Evolutionary conservation across 2,888 invertebrate genomes (phyloP), one percentile per base, ranked within the genome.

Genomic region (Acanthococcus lagerstroemiae): DNA sequence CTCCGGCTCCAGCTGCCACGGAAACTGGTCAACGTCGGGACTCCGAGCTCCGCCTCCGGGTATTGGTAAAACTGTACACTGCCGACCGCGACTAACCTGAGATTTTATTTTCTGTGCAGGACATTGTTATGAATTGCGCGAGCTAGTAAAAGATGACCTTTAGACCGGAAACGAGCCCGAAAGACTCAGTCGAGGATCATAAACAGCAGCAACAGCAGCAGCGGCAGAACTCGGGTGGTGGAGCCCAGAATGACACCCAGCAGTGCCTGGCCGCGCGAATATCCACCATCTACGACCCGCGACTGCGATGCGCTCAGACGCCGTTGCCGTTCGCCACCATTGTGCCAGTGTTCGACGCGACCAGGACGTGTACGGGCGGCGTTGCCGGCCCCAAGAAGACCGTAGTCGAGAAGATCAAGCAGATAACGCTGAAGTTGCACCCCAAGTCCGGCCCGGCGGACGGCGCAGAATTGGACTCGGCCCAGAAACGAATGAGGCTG

Each of bases 221-320:
- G 27, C n/a, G 63, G 26, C 19, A 37, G 25, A 45, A 22, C 37
- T 15, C 52, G 2, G 24, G 15, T 12, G 2, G 22, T 24, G 21
- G 52, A 21, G 24, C 21, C 52, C 21, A 52, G 22, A 52, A 63
- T 3, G n/a, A 5, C 21, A 19, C 15, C 21, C 26, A 37, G 46
- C 58, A 44, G 58, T 46, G 26, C 44, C 58, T 22, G 44, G 52
- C 52, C 22, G 52, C 27, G 27, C 30, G 17, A 63, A 63, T 69
- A 68, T 69, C 68, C 66, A 70, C 50, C 50, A 52, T 70, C 54
- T 68, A 68, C 67, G 67, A 68, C 68, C 70, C 68, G 57, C 67
- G 67, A 52, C 37, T 52, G 24, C 26, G 44, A 58, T 58, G 58
- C 46, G 44, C 58, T 37, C 37, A 37, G 12, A 45, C 46, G 46